A percentile compares a stretch with the other conserved stretches of the same genome.
phyloP scores from a whole-genome alignment of 2,888 invertebrate genomes.

The Drosophila melanosoma region DNA sequence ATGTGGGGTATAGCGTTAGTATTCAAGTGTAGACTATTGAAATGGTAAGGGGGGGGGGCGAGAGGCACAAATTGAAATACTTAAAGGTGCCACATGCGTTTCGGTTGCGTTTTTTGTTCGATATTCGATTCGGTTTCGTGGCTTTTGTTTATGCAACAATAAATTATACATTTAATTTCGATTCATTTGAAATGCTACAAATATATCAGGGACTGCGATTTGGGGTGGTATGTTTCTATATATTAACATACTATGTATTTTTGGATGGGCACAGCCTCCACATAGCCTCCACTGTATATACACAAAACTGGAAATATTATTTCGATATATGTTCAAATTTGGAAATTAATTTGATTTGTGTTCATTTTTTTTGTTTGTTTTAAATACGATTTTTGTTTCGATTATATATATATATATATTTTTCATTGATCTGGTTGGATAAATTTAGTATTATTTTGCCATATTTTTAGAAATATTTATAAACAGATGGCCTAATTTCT shows the following conservation, averaged over 20 bases:
- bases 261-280: not conserved
- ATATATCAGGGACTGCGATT: conserved; percentile 51
- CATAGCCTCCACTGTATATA: not conserved
- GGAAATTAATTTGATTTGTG: conserved; percentile 3
- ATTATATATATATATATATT: not conserved
- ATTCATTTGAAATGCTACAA: conserved; percentile 70
- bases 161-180: conserved; percentile 77
- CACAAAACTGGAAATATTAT: conserved; percentile 44
- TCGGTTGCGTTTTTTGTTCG: conserved; percentile 52
- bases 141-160: conserved; percentile 81
- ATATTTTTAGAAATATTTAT: conserved; percentile 23
- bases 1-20: conserved; percentile 15
- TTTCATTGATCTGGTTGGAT: not conserved
- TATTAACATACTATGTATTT: conserved; percentile 15
- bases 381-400: conserved; percentile 33
- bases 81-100: conserved; percentile 79
- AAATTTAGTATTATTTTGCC: conserved; percentile 15
- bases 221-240: conserved; percentile 41
- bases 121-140: conserved; percentile 71
- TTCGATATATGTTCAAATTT: conserved; percentile 5
- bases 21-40: not conserved
- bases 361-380: conserved; percentile 3
- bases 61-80: conserved; percentile 54
- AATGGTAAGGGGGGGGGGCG: conserved; percentile 1
- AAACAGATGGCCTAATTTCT: conserved; percentile 7